Evolutionary conservation across 2,797 vertebrate species (phyloP), one percentile per base, ranked within the genome.

Genomic region (Poliocrania exsul): DNA sequence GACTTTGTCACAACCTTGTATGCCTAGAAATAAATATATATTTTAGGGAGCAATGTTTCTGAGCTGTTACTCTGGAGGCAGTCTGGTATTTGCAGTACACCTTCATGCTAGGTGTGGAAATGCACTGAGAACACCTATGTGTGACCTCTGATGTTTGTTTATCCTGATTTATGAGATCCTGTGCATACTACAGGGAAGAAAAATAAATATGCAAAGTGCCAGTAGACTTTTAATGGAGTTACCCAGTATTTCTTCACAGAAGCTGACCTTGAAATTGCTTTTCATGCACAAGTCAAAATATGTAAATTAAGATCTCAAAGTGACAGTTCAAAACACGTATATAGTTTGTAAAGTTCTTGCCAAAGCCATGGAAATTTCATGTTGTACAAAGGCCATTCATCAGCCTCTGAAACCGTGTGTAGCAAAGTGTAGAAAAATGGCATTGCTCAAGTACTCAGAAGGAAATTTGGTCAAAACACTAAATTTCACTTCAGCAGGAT

Each of bases 181-280:
- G 60, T 90, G 85, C 94, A 93, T 92, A 91, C 96, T 95, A 96
- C 90, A 92, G 94, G 97, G 96, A 97, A 97, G 97, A 95, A 97
- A 97, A 98, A 98, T 98, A 98, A 98, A 98, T 98, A 98, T 98
- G 96, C 97, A 98, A 97, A 98, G 93, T 95, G 96, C 82, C 81
- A 71, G 94, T 91, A 95, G 96, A 97, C 96, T 97, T 97, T 98
- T 98, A 98, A 98, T 98, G 97, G 98, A 97, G 97, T 97, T 98
- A 95, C 95, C 95, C 77, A 93, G 92, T 97, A 96, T 97, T 97
- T 97, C 94, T 97, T 91, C 93, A 90, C 88, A 92, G 90, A 97
- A 97, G 94, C 92, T 98, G 98, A 98, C 98, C 98, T 98, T 98
- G 98, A 98, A 97, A 97, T 97, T 97, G 97, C 96, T 97, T 97